A percentile compares a stretch with the other conserved stretches of the same genome.
Conservation (phyloP, 2,797 vertebrate species). For the Hydrolagus colliei region DNA sequence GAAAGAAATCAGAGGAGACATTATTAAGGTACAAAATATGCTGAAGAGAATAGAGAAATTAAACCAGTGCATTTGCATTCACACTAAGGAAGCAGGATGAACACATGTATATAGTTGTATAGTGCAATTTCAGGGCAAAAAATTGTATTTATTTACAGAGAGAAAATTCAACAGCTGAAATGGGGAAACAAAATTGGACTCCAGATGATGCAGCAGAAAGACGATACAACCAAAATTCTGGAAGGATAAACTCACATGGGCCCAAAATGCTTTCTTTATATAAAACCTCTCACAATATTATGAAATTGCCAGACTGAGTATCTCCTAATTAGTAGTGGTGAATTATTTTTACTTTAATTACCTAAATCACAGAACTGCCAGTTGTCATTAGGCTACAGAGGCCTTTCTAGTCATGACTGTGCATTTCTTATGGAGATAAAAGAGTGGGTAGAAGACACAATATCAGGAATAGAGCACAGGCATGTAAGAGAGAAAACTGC, state of each 20-base stretch:
- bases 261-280: not conserved
- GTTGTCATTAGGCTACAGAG: no score
- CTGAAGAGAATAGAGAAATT: not conserved
- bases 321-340: no score
- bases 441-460: no score
- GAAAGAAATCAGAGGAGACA: not conserved
- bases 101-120: not conserved
- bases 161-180: not conserved
- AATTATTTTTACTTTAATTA: no score
- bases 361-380: no score
- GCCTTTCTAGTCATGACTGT: no score
- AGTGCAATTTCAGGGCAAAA: not conserved
- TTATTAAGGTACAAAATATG: not conserved
- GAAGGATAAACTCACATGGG: not conserved
- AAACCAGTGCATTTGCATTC: not conserved
- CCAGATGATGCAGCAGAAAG: not conserved
- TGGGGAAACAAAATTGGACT: not conserved
- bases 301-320: no score
- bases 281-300: not conserved
- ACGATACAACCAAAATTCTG: not conserved
- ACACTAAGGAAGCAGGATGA: not conserved
- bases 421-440: no score
- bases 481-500: no score
- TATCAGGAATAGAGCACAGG: no score
- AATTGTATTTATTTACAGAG: not conserved